Percentiles rank a stretch among this genome's conserved stretches.
Evolutionary conservation across 1,140 invertebrate genomes (phyloP).

Genomic region (Riptortus pedestris): DNA sequence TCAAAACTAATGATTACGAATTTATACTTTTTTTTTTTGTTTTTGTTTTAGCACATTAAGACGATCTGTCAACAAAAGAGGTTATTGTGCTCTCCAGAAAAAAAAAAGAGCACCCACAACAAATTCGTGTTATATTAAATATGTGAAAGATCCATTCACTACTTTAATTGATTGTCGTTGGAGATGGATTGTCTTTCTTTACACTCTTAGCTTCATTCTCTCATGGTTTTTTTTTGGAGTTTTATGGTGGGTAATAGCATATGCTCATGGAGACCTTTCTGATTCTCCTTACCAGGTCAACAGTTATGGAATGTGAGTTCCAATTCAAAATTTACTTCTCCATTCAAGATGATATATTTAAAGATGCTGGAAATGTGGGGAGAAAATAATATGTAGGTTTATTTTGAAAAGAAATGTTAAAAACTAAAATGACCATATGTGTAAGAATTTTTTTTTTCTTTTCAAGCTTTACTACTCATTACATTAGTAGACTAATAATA

Average conservation of each 20-base stretch:
- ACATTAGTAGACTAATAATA: no score
- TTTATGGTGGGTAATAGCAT: constrained; percentile 50
- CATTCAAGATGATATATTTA: no score
- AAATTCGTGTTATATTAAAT: not conserved
- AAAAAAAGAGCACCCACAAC: constrained; percentile 4
- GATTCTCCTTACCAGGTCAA: not conserved
- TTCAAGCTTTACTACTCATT: no score
- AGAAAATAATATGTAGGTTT: no score
- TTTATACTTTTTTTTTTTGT: no score
- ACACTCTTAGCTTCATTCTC: constrained; percentile 51
- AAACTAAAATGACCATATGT: no score
- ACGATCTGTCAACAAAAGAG: constrained; percentile 5
- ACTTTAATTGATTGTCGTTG: constrained; percentile 46
- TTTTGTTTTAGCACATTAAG: constrained; percentile 12
- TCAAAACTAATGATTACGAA: no score
- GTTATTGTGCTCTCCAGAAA: constrained; percentile 9
- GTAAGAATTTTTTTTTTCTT: no score
- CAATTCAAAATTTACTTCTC: no score
- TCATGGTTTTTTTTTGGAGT: constrained; percentile 54
- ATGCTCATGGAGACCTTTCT: constrained; percentile 50
- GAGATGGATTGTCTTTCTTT: constrained; percentile 56
- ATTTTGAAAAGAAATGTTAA: no score
- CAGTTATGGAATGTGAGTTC: no score
- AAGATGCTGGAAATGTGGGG: no score
- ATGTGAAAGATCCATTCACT: constrained; percentile 17